phyloP scores from a whole-genome alignment of 1,140 invertebrate species.

The Anagrus nilaparvatae region DNA sequence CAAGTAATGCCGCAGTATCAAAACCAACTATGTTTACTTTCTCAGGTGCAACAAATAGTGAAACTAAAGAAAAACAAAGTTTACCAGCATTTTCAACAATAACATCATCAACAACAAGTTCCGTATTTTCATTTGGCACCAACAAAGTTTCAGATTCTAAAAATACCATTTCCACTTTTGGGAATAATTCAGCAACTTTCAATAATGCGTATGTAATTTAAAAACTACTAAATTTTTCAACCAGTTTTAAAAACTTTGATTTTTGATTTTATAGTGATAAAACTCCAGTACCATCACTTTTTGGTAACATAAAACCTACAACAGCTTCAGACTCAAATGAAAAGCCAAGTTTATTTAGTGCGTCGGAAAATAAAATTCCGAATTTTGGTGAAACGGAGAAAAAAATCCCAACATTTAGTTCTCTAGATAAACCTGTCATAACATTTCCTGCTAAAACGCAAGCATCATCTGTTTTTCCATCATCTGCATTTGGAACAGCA shows the following conservation, averaged over 20 bases:
- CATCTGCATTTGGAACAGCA: constrained; percentile 9
- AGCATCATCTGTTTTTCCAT: no score
- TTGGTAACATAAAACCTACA: constrained; percentile 3
- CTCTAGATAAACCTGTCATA: constrained; percentile 15
- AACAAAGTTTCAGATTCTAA: no score
- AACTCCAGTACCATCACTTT: constrained; percentile 5
- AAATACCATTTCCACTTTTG: neutral
- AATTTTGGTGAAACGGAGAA: constrained; percentile 10
- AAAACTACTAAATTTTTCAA: no score
- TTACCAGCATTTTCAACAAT: no score
- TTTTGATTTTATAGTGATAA: constrained; percentile 11
- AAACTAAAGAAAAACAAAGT: no score
- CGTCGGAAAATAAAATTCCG: constrained; percentile 13
- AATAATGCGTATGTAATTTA: no score
- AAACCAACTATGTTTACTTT: constrained; percentile 8
- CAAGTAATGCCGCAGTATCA: constrained; percentile 3
- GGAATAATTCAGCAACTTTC: constrained; percentile 1
- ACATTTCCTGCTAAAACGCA: no score
- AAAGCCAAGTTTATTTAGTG: constrained; percentile 22
- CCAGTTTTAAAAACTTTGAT: no score
- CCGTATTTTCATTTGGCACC: no score
- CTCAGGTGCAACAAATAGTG: constrained; percentile 1
- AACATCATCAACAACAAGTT: no score
- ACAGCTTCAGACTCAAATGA: neutral
- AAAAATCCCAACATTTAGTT: constrained; percentile 20